Conservation (phyloP, 2,888 invertebrate species). For the Antheraea yamamai region DNA sequence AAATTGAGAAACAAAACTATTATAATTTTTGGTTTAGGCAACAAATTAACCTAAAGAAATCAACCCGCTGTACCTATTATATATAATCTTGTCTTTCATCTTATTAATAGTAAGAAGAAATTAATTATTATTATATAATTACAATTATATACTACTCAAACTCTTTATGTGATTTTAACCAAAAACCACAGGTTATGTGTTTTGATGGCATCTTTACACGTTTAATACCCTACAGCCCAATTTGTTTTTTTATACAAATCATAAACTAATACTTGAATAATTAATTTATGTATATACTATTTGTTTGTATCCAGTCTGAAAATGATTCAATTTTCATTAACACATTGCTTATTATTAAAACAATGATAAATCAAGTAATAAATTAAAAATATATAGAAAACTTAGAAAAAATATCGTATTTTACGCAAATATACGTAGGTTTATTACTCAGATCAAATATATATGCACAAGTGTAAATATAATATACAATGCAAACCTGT, state of each 20-base stretch:
- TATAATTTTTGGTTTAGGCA: not conserved
- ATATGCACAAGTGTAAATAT: not conserved
- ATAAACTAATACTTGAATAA: not conserved
- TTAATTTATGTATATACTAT: not conserved
- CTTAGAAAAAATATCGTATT: not conserved
- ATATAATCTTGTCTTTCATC: not conserved
- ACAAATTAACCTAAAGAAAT: not conserved
- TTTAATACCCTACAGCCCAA: not conserved
- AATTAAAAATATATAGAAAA: not conserved
- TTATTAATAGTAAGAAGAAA: not conserved
- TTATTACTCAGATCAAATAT: not conserved
- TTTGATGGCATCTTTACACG: not conserved
- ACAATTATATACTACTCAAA: not conserved
- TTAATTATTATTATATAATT: not conserved
- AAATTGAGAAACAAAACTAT: not conserved
- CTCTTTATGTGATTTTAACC: not conserved
- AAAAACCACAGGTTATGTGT: not conserved
- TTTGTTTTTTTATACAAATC: not conserved
- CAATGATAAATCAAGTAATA: not conserved
- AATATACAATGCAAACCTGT: constrained; percentile 49
- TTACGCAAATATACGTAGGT: not conserved
- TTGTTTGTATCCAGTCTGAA: not conserved
- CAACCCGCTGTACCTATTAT: too few relatives aligned
- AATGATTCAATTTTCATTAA: not conserved
- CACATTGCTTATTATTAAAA: not conserved